Evolutionary conservation across 2,888 invertebrate species (phyloP).

Genomic region (Lamellibrachia columna): DNA sequence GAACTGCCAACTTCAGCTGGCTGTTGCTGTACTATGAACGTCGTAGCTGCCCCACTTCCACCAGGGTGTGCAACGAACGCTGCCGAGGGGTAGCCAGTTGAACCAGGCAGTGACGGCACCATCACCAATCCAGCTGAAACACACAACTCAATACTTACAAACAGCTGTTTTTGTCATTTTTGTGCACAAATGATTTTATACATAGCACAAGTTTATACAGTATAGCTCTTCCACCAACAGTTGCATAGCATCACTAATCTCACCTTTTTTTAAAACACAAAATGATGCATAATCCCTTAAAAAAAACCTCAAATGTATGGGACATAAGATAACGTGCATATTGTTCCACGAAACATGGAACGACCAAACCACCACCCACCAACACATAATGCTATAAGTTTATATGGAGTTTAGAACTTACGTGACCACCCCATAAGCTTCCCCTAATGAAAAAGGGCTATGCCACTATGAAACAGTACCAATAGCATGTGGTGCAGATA

Average conservation of each 20-base stretch:
- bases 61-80: not conserved
- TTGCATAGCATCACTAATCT: not conserved
- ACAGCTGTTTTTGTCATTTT: not conserved
- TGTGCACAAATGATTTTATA: not conserved
- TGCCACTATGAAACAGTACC: no score
- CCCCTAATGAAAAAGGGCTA: no score
- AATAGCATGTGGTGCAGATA: no score
- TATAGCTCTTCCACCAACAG: not conserved
- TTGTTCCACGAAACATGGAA: no score
- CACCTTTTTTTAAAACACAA: no score
- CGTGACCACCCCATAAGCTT: no score
- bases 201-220: not conserved
- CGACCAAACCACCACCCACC: no score
- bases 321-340: no score
- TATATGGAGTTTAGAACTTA: no score
- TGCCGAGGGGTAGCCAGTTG: not conserved
- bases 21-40: conserved; percentile 1
- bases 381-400: no score
- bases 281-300: no score
- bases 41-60: not conserved
- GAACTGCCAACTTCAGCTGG: conserved; percentile 13
- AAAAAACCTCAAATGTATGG: no score
- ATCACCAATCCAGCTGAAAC: conserved; percentile 36
- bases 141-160: not conserved
- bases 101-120: conserved; percentile 30